Conservation (phyloP, 2,797 vertebrate species). For the Setipinna tenuifilis region DNA sequence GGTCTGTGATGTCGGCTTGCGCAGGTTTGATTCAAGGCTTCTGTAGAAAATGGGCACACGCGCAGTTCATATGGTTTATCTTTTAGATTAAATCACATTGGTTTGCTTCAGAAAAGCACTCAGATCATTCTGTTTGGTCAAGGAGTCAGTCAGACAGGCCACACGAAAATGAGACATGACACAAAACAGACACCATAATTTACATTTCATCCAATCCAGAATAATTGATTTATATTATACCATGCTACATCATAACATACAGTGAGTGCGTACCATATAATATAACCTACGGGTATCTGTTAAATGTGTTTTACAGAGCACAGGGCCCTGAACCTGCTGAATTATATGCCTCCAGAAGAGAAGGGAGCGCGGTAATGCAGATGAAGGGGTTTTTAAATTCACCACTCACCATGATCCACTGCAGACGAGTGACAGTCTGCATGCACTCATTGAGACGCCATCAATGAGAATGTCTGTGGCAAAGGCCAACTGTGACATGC, state of each 20-base stretch:
- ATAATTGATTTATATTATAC: too few species aligned
- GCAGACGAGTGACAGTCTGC: not conserved
- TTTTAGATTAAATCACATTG: constrained; percentile 33
- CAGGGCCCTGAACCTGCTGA: too few species aligned
- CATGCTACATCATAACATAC: too few species aligned
- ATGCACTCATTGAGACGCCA: not conserved
- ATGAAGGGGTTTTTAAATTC: not conserved
- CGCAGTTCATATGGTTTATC: constrained; percentile 27
- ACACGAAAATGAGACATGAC: not conserved
- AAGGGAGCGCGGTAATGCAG: too few species aligned
- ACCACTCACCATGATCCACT: not conserved
- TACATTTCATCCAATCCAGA: not conserved
- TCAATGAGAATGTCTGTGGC: not conserved
- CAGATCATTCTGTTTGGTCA: not conserved
- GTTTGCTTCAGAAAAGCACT: not conserved
- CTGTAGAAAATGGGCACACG: constrained; percentile 32
- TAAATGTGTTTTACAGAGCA: too few species aligned
- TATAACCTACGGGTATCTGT: too few species aligned
- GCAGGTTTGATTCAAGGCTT: constrained; percentile 29
- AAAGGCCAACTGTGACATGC: not conserved
- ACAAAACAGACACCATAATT: not conserved
- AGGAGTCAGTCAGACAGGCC: not conserved
- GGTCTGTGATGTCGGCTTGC: constrained; percentile 31
- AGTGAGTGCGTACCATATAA: too few species aligned
- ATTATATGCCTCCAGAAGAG: too few species aligned